Evolutionary conservation across 2,113 vertebrate genomes (phyloP), one percentile per base, ranked within the genome.

Genomic region (Neolamprologus falcicula): DNA sequence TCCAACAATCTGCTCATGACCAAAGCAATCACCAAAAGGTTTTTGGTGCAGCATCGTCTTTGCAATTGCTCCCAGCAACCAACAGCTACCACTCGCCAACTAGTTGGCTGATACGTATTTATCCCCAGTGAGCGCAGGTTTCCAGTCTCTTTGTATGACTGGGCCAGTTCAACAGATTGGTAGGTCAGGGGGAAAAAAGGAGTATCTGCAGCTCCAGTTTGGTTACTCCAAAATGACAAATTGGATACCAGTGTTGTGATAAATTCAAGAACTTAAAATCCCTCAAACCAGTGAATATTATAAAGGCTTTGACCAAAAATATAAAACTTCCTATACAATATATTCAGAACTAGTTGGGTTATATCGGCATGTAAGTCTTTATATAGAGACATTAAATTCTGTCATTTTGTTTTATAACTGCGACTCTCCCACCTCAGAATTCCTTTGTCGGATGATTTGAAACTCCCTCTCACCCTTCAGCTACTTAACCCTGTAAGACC

Each of bases 121-220:
- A 24, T 71, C 12, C 5, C 66, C 9, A 71, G 66, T 42, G 37
- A 73, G 3, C 0, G 2, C 59, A 63, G 59, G 37, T 26, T 42
- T 45, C 3, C 66, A 42, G 21, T 26, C 37, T 45, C 66, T 45
- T 37, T 45, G 66, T 45, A 21, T 73, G 66, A 26, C 37, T 37
- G 10, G 35, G 2, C 37, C 7, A 71, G 66, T 42, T 71, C 37
- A 42, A 16, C 5, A 45, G 37, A 71, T 42, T 45, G 13, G 37
- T 6, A 26, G n/a, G 8, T 16, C 1, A 16, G 7, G n/a, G 7
- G 13, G 0, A 0, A 4, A 14, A 24, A 24, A 42, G 5, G 7
- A 42, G n/a, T 3, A 42, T 71, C 37, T 71, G n/a, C 13, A 71
- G 37, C 12, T 71, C n/a, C 66, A 71, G n/a, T 71, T 42, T 42